Percentiles rank a stretch among this genome's conserved stretches.
Evolutionary conservation across 2,113 vertebrate species (phyloP).

Genomic region (Todiramphus saurophagus): DNA sequence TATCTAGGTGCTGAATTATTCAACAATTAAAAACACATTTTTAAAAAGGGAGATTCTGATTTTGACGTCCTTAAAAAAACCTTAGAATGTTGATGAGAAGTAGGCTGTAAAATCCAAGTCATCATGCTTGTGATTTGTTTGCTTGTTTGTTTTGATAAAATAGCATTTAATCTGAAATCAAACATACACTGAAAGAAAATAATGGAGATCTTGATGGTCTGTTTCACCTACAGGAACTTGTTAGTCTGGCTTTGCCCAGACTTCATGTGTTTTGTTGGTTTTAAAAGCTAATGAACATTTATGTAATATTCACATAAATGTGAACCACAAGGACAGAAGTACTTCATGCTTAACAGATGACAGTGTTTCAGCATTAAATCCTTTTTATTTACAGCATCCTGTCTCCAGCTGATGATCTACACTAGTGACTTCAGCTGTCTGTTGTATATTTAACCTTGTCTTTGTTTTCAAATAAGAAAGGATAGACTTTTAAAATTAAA

Average conservation of each 20-base stretch:
- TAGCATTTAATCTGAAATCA: neutral
- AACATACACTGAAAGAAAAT: neutral
- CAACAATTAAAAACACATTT: neutral
- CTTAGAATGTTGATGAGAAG: neutral
- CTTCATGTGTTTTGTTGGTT: neutral
- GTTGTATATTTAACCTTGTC: neutral
- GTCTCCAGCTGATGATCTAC: neutral
- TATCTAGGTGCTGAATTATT: neutral
- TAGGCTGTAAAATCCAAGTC: neutral
- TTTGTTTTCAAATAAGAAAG: neutral
- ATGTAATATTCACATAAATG: neutral
- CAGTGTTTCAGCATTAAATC: neutral
- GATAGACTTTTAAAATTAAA: neutral
- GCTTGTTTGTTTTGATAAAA: neutral
- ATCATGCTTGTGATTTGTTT: neutral
- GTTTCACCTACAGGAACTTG: neutral
- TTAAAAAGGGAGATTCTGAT: neutral
- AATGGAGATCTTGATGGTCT: neutral
- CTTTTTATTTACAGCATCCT: slow-evolving; percentile 1
- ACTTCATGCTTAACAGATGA: neutral
- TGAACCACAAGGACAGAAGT: neutral
- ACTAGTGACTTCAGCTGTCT: neutral
- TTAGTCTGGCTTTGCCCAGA: neutral
- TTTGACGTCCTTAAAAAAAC: neutral
- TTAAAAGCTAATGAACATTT: neutral